Evolutionary conservation across 2,113 vertebrate genomes (phyloP).

Genomic region (Dromiciops gliroides): DNA sequence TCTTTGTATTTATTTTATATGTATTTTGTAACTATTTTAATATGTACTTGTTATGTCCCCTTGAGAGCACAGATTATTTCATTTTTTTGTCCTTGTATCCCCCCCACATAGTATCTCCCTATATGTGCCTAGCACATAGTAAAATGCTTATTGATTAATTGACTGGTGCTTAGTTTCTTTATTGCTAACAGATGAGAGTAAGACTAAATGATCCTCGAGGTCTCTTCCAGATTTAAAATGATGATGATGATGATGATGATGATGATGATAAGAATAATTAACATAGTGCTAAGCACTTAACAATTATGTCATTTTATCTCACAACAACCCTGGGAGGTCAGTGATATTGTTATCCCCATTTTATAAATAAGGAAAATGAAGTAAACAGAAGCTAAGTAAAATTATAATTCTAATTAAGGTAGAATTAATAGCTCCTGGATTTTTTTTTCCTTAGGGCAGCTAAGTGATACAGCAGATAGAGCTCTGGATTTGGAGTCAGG

Average conservation of each 20-base stretch:
- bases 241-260: background rate
- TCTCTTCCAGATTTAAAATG: background rate
- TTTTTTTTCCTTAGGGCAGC: background rate
- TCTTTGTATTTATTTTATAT: background rate
- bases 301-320: background rate
- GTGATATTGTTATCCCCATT: background rate
- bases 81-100: conserved; percentile 4
- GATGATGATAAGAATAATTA: background rate
- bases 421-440: background rate
- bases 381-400: background rate
- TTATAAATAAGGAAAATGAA: background rate
- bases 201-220: background rate
- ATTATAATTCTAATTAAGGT: background rate
- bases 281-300: background rate
- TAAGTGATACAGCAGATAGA: background rate
- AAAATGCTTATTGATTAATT: conserved; percentile 12
- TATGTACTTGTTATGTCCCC: background rate
- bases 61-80: background rate
- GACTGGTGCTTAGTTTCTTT: conserved; percentile 11
- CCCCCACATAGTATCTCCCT: too few relatives aligned
- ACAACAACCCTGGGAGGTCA: background rate
- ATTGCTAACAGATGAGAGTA: background rate
- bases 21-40: conserved; percentile 9
- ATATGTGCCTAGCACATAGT: too few relatives aligned
- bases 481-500: background rate